phyloP scores from a whole-genome alignment of 2,797 vertebrate genomes.

The Sphaeramia orbicularis region DNA sequence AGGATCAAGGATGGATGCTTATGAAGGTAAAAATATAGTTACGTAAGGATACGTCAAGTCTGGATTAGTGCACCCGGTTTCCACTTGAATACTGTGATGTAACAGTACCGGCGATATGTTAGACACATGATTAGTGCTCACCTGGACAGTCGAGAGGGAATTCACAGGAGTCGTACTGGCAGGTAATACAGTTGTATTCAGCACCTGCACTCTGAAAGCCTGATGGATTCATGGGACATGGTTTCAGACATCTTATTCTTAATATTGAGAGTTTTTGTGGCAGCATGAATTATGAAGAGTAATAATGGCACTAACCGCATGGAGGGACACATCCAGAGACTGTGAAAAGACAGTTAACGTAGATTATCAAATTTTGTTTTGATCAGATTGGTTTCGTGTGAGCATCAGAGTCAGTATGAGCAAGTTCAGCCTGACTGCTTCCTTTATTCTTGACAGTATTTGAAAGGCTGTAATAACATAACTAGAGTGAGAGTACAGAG shows the following conservation, averaged over 20 bases:
- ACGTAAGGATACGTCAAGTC: conserved; percentile 69
- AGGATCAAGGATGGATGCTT: conserved; percentile 67
- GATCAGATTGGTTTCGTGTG: conserved; percentile 16
- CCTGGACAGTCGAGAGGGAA: conserved; percentile 85
- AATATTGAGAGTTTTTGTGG: background rate
- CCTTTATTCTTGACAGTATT: conserved; percentile 31
- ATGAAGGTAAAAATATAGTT: conserved; percentile 68
- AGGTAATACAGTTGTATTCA: conserved; percentile 80
- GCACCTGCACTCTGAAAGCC: conserved; percentile 78
- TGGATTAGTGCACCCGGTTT: conserved; percentile 54
- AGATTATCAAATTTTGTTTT: conserved; percentile 4
- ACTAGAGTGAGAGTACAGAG: conserved; percentile 54
- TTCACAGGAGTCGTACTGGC: conserved; percentile 80
- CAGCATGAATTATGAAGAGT: background rate
- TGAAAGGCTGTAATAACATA: conserved; percentile 55
- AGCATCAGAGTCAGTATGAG: conserved; percentile 10
- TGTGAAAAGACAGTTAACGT: conserved; percentile 61
- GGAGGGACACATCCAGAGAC: conserved; percentile 86
- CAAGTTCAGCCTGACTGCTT: conserved; percentile 33
- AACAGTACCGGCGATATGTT: conserved; percentile 31
- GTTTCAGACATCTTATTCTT: background rate
- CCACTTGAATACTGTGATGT: conserved; percentile 51
- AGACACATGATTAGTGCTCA: conserved; percentile 58
- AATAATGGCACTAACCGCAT: conserved; percentile 83
- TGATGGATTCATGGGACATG: conserved; percentile 35